These are phyloP conservation scores for Notodonta ziczac DNA, from an alignment of 2,888 invertebrate species.

Conservation along the genomic window DNA sequence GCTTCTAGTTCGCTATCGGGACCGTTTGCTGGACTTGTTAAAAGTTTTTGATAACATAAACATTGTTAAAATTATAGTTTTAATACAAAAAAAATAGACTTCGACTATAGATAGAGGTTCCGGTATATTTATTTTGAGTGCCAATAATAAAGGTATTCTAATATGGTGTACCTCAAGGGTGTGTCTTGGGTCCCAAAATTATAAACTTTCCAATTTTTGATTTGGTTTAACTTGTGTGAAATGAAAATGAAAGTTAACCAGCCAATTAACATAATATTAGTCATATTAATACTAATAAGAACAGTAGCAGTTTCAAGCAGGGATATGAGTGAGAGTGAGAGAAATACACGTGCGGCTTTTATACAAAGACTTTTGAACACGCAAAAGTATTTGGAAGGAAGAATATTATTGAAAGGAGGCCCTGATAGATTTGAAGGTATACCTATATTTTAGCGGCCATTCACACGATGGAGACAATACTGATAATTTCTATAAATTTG, in stretches of 20 bases:
- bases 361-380: slow-evolving; percentile 89
- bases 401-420: slow-evolving; percentile 89
- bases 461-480: no score
- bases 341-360: slow-evolving; percentile 79
- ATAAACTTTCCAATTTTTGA: not conserved
- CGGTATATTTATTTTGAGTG: no score
- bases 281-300: slow-evolving; percentile 41
- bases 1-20: slow-evolving; percentile 10
- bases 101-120: no score
- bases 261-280: slow-evolving; percentile 25
- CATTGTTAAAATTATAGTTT: not conserved
- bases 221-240: not conserved
- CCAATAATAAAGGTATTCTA: not conserved
- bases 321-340: slow-evolving; percentile 66
- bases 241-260: slow-evolving; percentile 24
- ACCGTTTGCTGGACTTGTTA: not conserved
- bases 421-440: slow-evolving; percentile 89
- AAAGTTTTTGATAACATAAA: not conserved
- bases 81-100: not conserved
- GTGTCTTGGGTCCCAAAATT: slow-evolving; percentile 3
- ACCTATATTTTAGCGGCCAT: no score
- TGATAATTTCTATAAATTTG: no score
- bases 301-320: slow-evolving; percentile 48
- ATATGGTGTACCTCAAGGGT: slow-evolving; percentile 12
- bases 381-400: slow-evolving; percentile 89